Evolutionary conservation across 2,888 invertebrate genomes (phyloP), one percentile per base, ranked within the genome.

Genomic region (Stenichneumon culpator): DNA sequence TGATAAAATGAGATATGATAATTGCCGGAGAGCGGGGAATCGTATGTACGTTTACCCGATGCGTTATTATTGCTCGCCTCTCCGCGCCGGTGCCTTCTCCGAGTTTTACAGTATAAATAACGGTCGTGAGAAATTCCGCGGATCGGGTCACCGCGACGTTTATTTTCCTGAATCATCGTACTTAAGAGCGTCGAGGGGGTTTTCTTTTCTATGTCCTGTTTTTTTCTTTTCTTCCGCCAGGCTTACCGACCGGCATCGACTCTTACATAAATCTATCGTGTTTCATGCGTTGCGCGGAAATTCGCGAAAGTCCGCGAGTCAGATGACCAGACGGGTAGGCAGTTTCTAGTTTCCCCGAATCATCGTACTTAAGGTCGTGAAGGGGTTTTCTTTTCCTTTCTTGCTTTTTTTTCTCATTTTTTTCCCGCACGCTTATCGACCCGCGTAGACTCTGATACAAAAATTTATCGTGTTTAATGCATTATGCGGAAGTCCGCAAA

Each of bases 1-100:
- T 57, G 78, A 82, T 84, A 82, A 82, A 84, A 78, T 69, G 73
- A 78, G 78, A 73, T 78, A 82, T 69, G 52, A 73, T 78, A 84
- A 82, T 79, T 67, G 78, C 25, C 63, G 22, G 39, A 39, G 60
- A 19, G 50, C 47, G 47, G 47, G 70, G 44, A 16, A 63, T 74
- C 28, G 63, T 57, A 28, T 25, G 39, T 44, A 16, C 28, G 47
- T 28, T 60, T 44, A 25, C 19, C 19, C n/a, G 22, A 36, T 22
- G 36, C 22, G 22, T 75, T 74, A 60, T 60, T 74, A 74, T 63
- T 74, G 32, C 19, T 65, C 36, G 63, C 16, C 19, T 65, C 50
- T 75, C 22, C 57, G 57, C 36, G 50, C 32, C 75, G 25, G 2
- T 16, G 6, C 6, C 16, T 3, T 6, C 47, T n/a, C 16, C 11